These are phyloP conservation scores for Eidolon helvum DNA, from an alignment of 2,113 vertebrate genomes.

Conservation along the genomic window DNA sequence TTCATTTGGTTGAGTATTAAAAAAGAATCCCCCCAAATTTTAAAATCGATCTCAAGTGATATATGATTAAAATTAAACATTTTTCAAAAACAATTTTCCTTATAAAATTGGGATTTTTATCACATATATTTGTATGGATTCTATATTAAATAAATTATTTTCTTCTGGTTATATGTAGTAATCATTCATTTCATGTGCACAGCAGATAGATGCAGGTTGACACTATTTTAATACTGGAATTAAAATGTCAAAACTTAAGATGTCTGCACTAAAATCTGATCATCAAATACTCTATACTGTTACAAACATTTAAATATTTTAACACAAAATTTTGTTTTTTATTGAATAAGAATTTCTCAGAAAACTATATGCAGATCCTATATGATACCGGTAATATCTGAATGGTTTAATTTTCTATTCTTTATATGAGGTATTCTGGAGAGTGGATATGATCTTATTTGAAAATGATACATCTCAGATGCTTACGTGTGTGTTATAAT, in stretches of 20 bases:
- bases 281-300: neutral
- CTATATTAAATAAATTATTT: neutral
- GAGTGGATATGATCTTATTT: neutral
- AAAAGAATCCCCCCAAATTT: neutral
- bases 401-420: neutral
- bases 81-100: neutral
- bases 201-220: neutral
- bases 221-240: neutral
- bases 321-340: neutral
- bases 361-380: neutral
- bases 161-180: neutral
- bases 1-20: neutral
- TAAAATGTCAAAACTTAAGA: neutral
- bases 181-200: neutral
- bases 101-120: neutral
- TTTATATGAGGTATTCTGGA: neutral
- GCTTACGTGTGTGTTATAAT: neutral
- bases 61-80: neutral
- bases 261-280: neutral
- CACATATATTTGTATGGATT: neutral
- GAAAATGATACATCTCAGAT: neutral
- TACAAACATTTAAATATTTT: neutral
- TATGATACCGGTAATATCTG: neutral
- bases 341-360: neutral
- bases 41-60: neutral